These are phyloP conservation scores for Cheilosia impressa DNA, from an alignment of 2,888 invertebrate genomes.

Conservation along the genomic window DNA sequence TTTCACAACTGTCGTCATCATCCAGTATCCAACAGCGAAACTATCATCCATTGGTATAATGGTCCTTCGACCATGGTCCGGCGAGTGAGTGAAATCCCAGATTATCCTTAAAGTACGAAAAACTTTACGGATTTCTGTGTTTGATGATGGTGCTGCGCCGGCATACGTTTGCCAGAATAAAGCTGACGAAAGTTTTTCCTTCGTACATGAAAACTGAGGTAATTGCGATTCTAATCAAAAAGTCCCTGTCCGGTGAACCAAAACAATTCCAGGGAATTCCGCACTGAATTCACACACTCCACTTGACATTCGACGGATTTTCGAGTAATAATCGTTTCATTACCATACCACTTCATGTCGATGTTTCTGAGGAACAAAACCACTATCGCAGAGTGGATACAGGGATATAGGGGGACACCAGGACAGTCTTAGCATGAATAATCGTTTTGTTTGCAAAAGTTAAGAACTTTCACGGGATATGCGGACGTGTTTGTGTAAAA, in stretches of 20 bases:
- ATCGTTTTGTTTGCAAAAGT: conserved; percentile 70
- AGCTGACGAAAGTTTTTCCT: conserved; percentile 34
- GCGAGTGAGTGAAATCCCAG: conserved; percentile 53
- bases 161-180: conserved; percentile 37
- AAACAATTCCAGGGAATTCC: conserved; percentile 31
- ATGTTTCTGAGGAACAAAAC: conserved; percentile 36
- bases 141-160: conserved; percentile 3
- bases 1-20: conserved; percentile 20
- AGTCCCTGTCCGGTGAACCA: conserved; percentile 40
- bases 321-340: conserved; percentile 62
- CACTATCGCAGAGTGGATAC: conserved; percentile 15
- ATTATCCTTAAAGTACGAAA: conserved; percentile 58
- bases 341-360: conserved; percentile 49
- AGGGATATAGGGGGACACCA: not conserved
- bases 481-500: conserved; percentile 72
- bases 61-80: not conserved
- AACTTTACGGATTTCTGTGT: conserved; percentile 47
- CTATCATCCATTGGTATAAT: conserved; percentile 3
- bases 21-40: not conserved
- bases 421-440: conserved; percentile 57
- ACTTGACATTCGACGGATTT: conserved; percentile 67
- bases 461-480: conserved; percentile 62
- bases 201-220: conserved; percentile 22
- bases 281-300: conserved; percentile 19
- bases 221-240: conserved; percentile 67